phyloP scores from a whole-genome alignment of 2,113 vertebrate genomes.

The Pavo muticus region DNA sequence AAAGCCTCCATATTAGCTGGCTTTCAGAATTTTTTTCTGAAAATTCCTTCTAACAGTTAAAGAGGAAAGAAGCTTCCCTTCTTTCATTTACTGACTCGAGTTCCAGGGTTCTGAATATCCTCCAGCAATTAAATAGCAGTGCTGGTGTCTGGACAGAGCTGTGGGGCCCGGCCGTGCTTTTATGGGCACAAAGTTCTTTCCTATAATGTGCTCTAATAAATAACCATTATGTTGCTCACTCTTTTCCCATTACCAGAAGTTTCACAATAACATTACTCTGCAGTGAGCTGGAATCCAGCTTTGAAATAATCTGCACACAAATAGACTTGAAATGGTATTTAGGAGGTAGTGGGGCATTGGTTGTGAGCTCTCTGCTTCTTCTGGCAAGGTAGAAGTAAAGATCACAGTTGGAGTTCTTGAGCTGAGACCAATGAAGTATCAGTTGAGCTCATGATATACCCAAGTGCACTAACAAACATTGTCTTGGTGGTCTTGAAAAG shows the following conservation, averaged over 20 bases:
- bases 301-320: conserved; percentile 39
- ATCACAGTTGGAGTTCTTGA: not conserved
- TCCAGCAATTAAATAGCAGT: not conserved
- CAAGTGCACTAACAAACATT: not conserved
- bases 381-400: conserved; percentile 17
- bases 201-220: conserved; percentile 48
- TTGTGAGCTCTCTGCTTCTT: not conserved
- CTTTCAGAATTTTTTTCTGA: conserved; percentile 1
- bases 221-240: conserved; percentile 19
- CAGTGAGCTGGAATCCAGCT: not conserved
- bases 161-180: conserved; percentile 54
- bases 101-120: conserved; percentile 41
- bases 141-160: conserved; percentile 52
- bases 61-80: conserved; percentile 16
- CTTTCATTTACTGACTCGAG: conserved; percentile 39
- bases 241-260: conserved; percentile 33
- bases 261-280: conserved; percentile 37
- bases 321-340: conserved; percentile 48
- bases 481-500: conserved; percentile 31
- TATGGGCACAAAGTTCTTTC: conserved; percentile 48
- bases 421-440: not conserved
- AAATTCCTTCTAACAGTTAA: not conserved
- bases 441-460: not conserved
- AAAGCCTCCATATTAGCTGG: not conserved
- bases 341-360: conserved; percentile 4